These are phyloP conservation scores for Steatocranus sp. DNA, from an alignment of 2,797 vertebrate species.

Conservation along the genomic window DNA sequence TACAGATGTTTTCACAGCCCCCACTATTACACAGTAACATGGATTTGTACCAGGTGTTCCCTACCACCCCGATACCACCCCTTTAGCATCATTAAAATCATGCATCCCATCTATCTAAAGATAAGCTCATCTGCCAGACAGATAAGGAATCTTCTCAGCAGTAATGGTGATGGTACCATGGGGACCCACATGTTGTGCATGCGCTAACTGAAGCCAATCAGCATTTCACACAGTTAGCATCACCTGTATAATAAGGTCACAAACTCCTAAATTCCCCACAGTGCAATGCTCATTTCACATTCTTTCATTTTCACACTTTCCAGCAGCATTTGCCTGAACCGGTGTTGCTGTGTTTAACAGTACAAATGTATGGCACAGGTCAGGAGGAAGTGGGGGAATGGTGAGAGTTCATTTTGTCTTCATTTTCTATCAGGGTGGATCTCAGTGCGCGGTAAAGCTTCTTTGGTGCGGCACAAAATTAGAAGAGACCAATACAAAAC, in stretches of 20 bases:
- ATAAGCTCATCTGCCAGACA: slow-evolving; percentile 10
- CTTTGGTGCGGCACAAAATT: background rate
- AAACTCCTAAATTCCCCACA: slow-evolving; percentile 20
- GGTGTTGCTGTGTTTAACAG: background rate
- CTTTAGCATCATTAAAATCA: slow-evolving; percentile 11
- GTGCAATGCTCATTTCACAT: slow-evolving; percentile 16
- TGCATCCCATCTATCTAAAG: background rate
- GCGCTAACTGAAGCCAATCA: slow-evolving; percentile 60
- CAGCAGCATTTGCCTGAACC: background rate
- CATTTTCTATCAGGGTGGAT: background rate
- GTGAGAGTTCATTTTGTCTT: background rate
- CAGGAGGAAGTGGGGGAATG: background rate
- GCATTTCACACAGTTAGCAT: slow-evolving; percentile 43
- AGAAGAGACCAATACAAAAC: background rate
- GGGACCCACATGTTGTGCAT: slow-evolving; percentile 39
- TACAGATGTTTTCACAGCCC: background rate
- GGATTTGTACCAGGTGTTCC: slow-evolving; percentile 2
- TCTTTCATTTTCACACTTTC: background rate
- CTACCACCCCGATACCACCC: background rate
- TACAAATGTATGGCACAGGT: background rate
- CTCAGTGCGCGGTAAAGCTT: background rate
- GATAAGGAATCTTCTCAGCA: slow-evolving; percentile 23
- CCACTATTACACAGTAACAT: background rate
- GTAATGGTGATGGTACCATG: slow-evolving; percentile 13
- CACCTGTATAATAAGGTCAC: slow-evolving; percentile 32